These are phyloP conservation scores for Drosophila nr. medialis DNA, from an alignment of 2,888 invertebrate genomes.

Conservation along the genomic window DNA sequence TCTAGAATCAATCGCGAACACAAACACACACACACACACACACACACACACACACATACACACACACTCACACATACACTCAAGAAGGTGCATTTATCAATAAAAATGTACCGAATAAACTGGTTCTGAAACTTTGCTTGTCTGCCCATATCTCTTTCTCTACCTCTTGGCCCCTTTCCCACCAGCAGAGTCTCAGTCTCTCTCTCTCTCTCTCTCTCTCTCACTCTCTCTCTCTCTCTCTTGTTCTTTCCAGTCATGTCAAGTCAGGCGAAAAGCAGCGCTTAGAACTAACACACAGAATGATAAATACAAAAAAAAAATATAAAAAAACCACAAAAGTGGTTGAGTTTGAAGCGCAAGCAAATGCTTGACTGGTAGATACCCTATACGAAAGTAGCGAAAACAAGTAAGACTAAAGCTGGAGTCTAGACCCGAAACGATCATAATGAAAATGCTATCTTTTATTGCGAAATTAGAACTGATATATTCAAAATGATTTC, in stretches of 20 bases:
- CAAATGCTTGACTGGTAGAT: neutral
- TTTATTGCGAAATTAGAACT: neutral
- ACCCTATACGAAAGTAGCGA: neutral
- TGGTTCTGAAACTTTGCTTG: constrained; percentile 23
- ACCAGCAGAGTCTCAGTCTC: too few species aligned
- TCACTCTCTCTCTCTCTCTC: too few species aligned
- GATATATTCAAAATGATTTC: neutral
- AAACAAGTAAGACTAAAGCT: neutral
- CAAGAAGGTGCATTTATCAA: constrained; percentile 8
- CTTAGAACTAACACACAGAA: neutral
- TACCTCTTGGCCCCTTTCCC: neutral
- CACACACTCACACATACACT: too few species aligned
- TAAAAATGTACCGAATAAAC: constrained; percentile 20
- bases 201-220: neutral
- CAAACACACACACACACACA: neutral
- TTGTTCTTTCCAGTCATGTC: neutral
- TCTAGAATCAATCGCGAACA: constrained; percentile 25
- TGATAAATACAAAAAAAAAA: neutral
- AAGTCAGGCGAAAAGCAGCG: neutral
- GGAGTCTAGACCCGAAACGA: too few species aligned
- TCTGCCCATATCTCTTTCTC: neutral
- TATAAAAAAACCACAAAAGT: neutral
- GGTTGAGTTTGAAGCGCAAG: neutral
- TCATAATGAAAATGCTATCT: neutral
- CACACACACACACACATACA: neutral